These are phyloP conservation scores for Apotomis turbidana DNA, from an alignment of 2,888 invertebrate genomes.

Conservation along the genomic window DNA sequence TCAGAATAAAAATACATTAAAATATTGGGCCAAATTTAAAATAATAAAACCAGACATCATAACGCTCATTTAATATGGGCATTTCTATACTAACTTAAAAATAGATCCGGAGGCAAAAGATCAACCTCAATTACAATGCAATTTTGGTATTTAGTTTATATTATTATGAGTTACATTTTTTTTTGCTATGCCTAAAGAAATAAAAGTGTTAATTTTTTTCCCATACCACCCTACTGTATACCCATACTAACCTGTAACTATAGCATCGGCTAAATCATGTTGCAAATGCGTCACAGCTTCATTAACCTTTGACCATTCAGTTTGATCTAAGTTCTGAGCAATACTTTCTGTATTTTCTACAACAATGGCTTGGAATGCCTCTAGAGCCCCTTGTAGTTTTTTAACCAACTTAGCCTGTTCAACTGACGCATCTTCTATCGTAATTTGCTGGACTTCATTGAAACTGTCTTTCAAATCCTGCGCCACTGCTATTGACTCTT, in stretches of 20 bases:
- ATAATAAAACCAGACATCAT: too few relatives aligned
- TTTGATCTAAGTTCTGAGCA: constrained; percentile 44
- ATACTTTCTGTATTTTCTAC: constrained; percentile 52
- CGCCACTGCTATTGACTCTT: constrained; percentile 48
- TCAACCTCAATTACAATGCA: too few relatives aligned
- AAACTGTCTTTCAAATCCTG: constrained; percentile 47
- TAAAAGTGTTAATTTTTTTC: too few relatives aligned
- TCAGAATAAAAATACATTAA: too few relatives aligned
- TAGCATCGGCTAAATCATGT: constrained; percentile 53
- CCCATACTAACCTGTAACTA: constrained; percentile 39
- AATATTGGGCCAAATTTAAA: too few relatives aligned
- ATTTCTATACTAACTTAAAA: too few relatives aligned
- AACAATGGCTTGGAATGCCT: constrained; percentile 51
- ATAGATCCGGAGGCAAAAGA: too few relatives aligned
- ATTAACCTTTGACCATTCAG: constrained; percentile 52
- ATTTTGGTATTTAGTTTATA: too few relatives aligned
- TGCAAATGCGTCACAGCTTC: constrained; percentile 58
- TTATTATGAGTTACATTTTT: too few relatives aligned
- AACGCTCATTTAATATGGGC: too few relatives aligned
- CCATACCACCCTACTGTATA: too few relatives aligned
- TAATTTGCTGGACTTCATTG: constrained; percentile 27
- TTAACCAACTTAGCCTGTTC: constrained; percentile 50
- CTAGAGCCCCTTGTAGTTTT: constrained; percentile 52
- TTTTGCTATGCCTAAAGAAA: too few relatives aligned
- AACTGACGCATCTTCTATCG: constrained; percentile 1